Base-by-base conservation (phyloP, 2,797 vertebrate genomes). In the Poecilia velifera region DNA sequence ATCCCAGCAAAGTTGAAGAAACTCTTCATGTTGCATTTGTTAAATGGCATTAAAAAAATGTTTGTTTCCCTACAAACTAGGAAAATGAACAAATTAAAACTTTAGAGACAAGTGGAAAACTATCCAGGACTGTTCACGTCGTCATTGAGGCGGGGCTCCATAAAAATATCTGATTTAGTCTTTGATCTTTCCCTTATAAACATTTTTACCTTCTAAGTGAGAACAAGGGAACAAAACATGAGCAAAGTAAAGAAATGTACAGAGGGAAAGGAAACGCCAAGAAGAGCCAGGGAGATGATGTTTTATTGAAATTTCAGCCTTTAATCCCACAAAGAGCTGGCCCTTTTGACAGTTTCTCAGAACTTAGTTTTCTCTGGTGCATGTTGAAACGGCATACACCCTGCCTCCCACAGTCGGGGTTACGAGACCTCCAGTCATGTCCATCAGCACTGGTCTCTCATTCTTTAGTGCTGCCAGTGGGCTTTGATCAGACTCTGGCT, bases 391-490 rank as follows among this genome's bases (percentile, higher is more conserved):
- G 25, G 59, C 47, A 46, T 68, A 16, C 77, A 41, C 83, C 45
- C 43, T 16, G 25, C 76, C 86, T 84, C n/a, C 39, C 14, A 3
- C 73, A 55, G 47, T 49, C 62, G 45, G 45, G 20, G 22, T 55
- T 28, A 81, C 82, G 53, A 51, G 72, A 76, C 73, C 74, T 72
- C 3, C 71, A 81, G 74, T 53, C 72, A 31, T 3, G 28, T 55
- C 68, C 62, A 25, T 78, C 7, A 2, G 66, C 75, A 45, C 45
- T 49, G 3, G 41, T 43, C 76, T 49, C 43, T 55, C 46, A 16
- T 43, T 45, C 51, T 86, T 82, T 73, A 73, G 81, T 80, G 74
- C 85, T 80, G 57, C 43, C 73, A 72, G 84, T 77, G 49, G 84
- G 76, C 86, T 84, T 34, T 71, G 71, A 87, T 87, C 80, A 73